Evolutionary conservation across 2,888 invertebrate species (phyloP), one percentile per base, ranked within the genome.

Genomic region (Marronus borbonicus): DNA sequence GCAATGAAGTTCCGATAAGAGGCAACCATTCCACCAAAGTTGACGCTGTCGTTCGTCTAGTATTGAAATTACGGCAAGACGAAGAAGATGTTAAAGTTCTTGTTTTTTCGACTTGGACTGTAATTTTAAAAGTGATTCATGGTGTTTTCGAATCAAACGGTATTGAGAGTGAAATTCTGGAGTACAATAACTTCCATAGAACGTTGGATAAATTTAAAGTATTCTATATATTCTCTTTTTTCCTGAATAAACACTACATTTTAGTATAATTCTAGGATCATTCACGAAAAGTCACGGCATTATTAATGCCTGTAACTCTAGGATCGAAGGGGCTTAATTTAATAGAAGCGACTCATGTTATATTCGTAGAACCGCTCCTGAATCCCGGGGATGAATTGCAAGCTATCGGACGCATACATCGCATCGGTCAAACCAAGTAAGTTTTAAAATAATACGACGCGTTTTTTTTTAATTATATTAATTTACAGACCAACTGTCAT

Each of bases 321-420:
- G 95, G 95, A n/a, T 90, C 93, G 0, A 95, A 95, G 86, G 96
- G 96, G 0, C 88, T 96, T 12, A 96, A 96, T 88, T 88, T 96
- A 69, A 92, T 93, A 39, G 95, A 95, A 88, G 95, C 96, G 0
- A 94, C 93, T 0, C 94, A 95, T 87, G 93, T 95, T 0, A 89
- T 96, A 68, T 89, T 96, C 28, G 91, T 94, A 0, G 95, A 96
- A 83, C 95, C 95, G 0, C 90, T 94, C 58, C 88, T 95, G 20
- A 94, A 95, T 87, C 92, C 92, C 1, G 93, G 93, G 0, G 93
- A 93, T 84, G 94, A 95, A 84, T 87, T 92, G 14, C 95, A 96
- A 88, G 95, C 95, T 0, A 92, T 96, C 77, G 95, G 95, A 0
- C 89, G 96, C 78, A 91, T 96, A 14, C 94, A 95, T 89, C 90